Base-by-base conservation (phyloP, 2,113 vertebrate genomes). In the Eupsittula cactorum region DNA sequence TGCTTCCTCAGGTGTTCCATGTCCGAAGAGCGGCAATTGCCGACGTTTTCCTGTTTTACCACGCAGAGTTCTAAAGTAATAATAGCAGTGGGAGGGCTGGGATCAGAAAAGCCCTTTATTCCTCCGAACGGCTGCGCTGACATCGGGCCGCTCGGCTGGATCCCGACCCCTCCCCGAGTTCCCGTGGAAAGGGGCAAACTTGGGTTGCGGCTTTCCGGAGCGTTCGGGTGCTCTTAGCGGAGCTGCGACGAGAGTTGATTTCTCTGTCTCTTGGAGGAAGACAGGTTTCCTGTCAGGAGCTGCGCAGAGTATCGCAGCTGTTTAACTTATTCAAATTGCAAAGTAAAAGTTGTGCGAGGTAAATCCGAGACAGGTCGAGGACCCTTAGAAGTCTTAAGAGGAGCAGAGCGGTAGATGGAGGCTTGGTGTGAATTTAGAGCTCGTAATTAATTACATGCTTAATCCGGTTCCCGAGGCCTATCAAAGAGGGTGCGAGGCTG, bases 391-490 rank as follows among this genome's bases (percentile, higher is more conserved):
- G 71, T 69, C 0, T 88, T 92, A 55, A 78, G 59, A 89, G 39
- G 59, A 81, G 28, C 53, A 65, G 62, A 90, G 59, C 1, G 1
- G 37, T 63, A 55, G 82, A 82, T 88, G 68, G 62, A 73, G 47
- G 31, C 57, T 21, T 41, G 78, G 83, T 78, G 90, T 92, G 62
- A 93, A 68, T 94, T 88, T 69, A 31, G 46, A 90, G 19, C 57
- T 83, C 39, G 3, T 93, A 92, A 92, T 92, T 93, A 96, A 96
- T 95, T 71, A 88, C 92, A 28, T 85, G 73, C 57, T 86, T 90
- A 91, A 84, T 93, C 73, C 28, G 10, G 60, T 95, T 97, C 93
- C 86, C 86, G 76, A 89, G 90, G 87, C 68, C 86, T 86, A 88
- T 96, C 75, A 80, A 93, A 94, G 71, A 82, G 90, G 23, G 63